Evolutionary conservation across 2,113 vertebrate genomes (phyloP).

Genomic region (Ptychochromis oligacanthus): DNA sequence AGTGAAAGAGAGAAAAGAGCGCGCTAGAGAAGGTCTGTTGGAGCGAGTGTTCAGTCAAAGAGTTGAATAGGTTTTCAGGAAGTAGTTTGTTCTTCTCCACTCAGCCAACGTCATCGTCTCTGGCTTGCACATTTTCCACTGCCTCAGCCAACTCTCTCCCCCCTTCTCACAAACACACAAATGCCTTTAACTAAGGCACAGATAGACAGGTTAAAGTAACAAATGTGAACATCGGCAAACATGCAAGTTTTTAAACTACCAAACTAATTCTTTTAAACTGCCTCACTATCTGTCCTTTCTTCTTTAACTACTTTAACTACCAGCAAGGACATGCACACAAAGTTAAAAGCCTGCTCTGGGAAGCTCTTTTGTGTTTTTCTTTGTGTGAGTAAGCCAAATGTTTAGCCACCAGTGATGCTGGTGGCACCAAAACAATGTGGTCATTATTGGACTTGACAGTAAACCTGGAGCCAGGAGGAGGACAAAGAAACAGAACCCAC

Average conservation of each 20-base stretch:
- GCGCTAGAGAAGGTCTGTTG: neutral
- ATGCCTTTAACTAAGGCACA: neutral
- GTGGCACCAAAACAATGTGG: slow-evolving; percentile 52
- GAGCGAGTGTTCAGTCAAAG: slow-evolving; percentile 38
- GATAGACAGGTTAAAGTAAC: neutral
- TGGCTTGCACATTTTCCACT: slow-evolving; percentile 71
- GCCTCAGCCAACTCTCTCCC: slow-evolving; percentile 49
- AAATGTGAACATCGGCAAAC: neutral
- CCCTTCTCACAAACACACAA: slow-evolving; percentile 11
- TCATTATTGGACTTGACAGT: slow-evolving; percentile 48
- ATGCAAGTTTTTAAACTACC: neutral
- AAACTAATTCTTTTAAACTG: neutral
- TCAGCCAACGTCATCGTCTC: slow-evolving; percentile 65
- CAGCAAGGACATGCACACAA: neutral
- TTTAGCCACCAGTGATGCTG: slow-evolving; percentile 36
- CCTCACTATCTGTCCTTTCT: neutral
- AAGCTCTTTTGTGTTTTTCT: slow-evolving; percentile 18
- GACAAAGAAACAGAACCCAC: slow-evolving; percentile 31
- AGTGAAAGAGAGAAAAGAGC: neutral
- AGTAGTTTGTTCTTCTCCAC: slow-evolving; percentile 66
- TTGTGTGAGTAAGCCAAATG: slow-evolving; percentile 6
- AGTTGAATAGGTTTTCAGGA: slow-evolving; percentile 64
- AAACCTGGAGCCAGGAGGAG: slow-evolving; percentile 7
- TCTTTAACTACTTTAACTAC: neutral
- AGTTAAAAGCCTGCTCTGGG: neutral